Conservation (phyloP, 2,888 invertebrate genomes). For the Acanthopleura granulata region DNA sequence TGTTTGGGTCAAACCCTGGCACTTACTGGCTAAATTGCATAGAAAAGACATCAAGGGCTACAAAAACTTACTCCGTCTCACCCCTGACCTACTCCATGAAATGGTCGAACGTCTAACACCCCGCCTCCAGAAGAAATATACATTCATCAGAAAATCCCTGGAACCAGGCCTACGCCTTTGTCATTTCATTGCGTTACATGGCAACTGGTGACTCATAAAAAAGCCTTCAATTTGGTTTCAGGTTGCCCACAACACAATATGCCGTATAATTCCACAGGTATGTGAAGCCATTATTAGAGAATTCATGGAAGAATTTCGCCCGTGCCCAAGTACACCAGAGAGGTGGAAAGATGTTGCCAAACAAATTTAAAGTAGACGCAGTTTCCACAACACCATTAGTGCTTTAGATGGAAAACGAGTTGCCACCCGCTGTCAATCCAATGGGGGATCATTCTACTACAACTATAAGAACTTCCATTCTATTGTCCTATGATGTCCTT, state of each 20-base stretch:
- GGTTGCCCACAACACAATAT: constrained; percentile 25
- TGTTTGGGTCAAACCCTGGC: constrained; percentile 21
- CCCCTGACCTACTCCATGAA: constrained; percentile 22
- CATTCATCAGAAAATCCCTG: not conserved
- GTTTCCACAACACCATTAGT: constrained; percentile 11
- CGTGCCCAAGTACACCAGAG: constrained; percentile 20
- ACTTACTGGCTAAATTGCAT: not conserved
- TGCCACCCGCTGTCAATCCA: constrained; percentile 20
- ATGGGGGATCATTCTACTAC: constrained; percentile 18
- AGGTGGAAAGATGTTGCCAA: constrained; percentile 19
- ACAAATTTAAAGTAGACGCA: constrained; percentile 18
- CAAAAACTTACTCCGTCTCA: constrained; percentile 19
- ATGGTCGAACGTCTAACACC: not conserved
- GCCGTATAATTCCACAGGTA: constrained; percentile 21
- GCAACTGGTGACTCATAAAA: constrained; percentile 21
- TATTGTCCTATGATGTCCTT: constrained; percentile 5
- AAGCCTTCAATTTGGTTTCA: constrained; percentile 22
- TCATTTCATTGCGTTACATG: constrained; percentile 9
- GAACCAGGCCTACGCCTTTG: not conserved
- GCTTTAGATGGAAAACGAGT: constrained; percentile 22
- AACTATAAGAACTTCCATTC: constrained; percentile 22
- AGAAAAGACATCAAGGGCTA: constrained; percentile 14
- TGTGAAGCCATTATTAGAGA: constrained; percentile 23
- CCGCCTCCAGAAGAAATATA: not conserved
- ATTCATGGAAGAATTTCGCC: not conserved